Base-by-base conservation (phyloP, 2,113 vertebrate genomes). In the Passer domesticus region DNA sequence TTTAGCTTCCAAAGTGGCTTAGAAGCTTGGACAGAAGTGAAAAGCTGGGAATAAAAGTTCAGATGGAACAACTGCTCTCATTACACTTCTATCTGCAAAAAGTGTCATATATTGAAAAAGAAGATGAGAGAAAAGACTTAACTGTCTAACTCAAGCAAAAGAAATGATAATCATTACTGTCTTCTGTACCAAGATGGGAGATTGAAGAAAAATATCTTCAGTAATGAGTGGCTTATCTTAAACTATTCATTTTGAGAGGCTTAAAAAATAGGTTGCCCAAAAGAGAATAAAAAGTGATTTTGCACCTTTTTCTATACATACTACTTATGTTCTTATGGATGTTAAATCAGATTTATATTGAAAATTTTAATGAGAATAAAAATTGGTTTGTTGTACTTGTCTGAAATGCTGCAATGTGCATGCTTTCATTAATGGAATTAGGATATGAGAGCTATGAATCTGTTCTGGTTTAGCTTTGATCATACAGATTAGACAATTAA, bases 1-100 rank as follows among this genome's bases (percentile, higher is more conserved):
- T 86, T 92, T 58, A 35, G 63, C 52, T 83, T 95, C 93, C 63
- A 30, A 92, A 93, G 46, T 69, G 59, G 20, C 8, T 80, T 87
- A 89, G 78, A 87, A 76, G 25, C 30, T 60, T 81, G 39, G 33
- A 77, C 60, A 50, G 46, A 89, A 67, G 19, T 27, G 39, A 70
- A 8, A 77, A 87, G 7, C 31, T 70, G 83, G 87, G 60, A 94
- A 70, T 86, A 66, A 83, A 85, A 90, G 64, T 94, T 96, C 25
- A 69, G 23, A n/a, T 78, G 35, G 55, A 93, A 78, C 33, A 81
- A 47, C 25, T 92, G 86, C 68, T 87, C 79, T 92, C 50, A 43
- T 88, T 81, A 70, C 50, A 47, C 43, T 89, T 89, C 52, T 93
- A 1, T 72, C 64, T 92, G 44, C 33, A 49, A 52, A 69, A 91